phyloP scores from a whole-genome alignment of 2,888 invertebrate genomes.

The Polydrusus cervinus region DNA sequence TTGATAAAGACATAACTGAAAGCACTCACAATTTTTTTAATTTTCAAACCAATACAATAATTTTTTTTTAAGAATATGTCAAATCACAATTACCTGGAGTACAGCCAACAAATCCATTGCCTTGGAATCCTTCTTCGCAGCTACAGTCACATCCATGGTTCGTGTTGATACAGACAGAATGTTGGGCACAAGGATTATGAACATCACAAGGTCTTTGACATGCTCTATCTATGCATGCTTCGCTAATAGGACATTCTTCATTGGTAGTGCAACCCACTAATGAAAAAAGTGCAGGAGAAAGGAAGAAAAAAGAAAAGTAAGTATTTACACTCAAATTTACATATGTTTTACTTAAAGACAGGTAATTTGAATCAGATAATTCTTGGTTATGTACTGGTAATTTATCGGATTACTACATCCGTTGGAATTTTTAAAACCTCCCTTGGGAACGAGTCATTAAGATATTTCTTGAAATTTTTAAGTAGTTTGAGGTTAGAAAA shows the following conservation, averaged over 20 bases:
- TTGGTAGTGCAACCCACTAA: constrained; percentile 90
- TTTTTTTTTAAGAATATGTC: background rate
- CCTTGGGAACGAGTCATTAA: too few species aligned
- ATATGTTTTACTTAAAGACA: constrained; percentile 1
- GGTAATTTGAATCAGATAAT: constrained; percentile 2
- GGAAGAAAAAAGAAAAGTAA: constrained; percentile 33
- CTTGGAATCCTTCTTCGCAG: constrained; percentile 89
- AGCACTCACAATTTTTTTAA: too few species aligned
- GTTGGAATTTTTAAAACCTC: too few species aligned
- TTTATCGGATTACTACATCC: too few species aligned
- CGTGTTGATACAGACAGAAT: constrained; percentile 90
- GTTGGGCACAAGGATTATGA: constrained; percentile 87
- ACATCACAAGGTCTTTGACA: constrained; percentile 92
- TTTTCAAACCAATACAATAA: too few species aligned
- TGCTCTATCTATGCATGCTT: constrained; percentile 89
- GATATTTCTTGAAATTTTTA: too few species aligned
- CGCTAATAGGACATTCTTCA: constrained; percentile 88
- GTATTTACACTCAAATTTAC: constrained; percentile 42
- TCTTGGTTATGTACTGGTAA: too few species aligned
- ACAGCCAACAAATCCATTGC: constrained; percentile 89
- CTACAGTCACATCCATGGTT: constrained; percentile 91
- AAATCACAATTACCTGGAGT: constrained; percentile 77
- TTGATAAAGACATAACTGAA: too few species aligned
- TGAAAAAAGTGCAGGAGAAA: constrained; percentile 59
- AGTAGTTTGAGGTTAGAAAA: too few species aligned